Evolutionary conservation across 2,888 invertebrate genomes (phyloP).

Genomic region (Acronicta psi): DNA sequence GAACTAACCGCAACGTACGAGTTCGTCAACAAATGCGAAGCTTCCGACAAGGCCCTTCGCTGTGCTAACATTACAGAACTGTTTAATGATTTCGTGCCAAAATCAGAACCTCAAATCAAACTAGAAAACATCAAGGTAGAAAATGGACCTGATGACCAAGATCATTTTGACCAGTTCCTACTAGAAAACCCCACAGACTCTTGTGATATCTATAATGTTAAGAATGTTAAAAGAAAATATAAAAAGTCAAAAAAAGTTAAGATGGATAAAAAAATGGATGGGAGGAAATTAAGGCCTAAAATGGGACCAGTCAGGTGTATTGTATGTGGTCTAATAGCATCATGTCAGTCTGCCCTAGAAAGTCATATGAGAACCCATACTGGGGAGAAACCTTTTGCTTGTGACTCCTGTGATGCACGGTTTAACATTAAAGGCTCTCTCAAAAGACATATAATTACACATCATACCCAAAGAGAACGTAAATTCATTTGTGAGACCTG

Average conservation of each 20-base stretch:
- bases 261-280: slow-evolving; percentile 51
- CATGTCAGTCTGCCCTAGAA: slow-evolving; percentile 75
- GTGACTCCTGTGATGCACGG: slow-evolving; percentile 69
- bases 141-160: slow-evolving; percentile 60
- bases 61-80: slow-evolving; percentile 58
- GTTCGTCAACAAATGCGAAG: slow-evolving; percentile 77
- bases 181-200: slow-evolving; percentile 19
- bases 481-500: slow-evolving; percentile 83
- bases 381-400: slow-evolving; percentile 79
- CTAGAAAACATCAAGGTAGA: slow-evolving; percentile 54
- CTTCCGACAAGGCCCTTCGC: slow-evolving; percentile 75
- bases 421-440: slow-evolving; percentile 76
- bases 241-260: slow-evolving; percentile 33
- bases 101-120: slow-evolving; percentile 53
- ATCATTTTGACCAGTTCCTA: slow-evolving; percentile 34
- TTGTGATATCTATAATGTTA: slow-evolving; percentile 16
- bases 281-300: slow-evolving; percentile 61
- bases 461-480: slow-evolving; percentile 72
- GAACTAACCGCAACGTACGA: slow-evolving; percentile 73
- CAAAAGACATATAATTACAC: slow-evolving; percentile 73
- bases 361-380: slow-evolving; percentile 81
- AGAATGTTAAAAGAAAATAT: slow-evolving; percentile 49
- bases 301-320: slow-evolving; percentile 72
- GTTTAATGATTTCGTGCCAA: slow-evolving; percentile 49
- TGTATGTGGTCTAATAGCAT: slow-evolving; percentile 72